Conservation (phyloP, 1,140 invertebrate species). For the Papilio machaon region DNA sequence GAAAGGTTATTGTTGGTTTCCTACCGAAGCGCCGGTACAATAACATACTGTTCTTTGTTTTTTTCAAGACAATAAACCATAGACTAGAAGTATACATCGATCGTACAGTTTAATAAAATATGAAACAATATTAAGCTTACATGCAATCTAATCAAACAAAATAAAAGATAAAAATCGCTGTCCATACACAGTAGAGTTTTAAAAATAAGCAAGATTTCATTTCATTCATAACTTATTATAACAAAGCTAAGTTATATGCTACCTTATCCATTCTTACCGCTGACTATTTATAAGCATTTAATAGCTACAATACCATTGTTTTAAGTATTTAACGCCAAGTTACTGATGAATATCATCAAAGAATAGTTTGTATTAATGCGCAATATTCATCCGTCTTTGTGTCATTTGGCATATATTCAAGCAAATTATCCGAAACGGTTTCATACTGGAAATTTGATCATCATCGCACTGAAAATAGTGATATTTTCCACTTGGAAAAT, state of each 20-base stretch:
- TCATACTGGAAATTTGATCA: conserved; percentile 28
- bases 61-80: too few relatives aligned
- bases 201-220: not conserved
- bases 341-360: conserved; percentile 16
- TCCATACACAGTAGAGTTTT: too few relatives aligned
- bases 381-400: conserved; percentile 6
- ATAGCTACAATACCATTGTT: conserved; percentile 10
- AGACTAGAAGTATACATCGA: too few relatives aligned
- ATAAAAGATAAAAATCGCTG: too few relatives aligned
- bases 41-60: too few relatives aligned
- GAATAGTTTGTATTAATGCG: conserved; percentile 23
- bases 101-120: too few relatives aligned
- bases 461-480: conserved; percentile 5
- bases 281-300: conserved; percentile 6
- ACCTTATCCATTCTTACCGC: not conserved
- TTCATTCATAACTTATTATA: not conserved
- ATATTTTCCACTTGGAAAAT: not conserved
- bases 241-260: not conserved
- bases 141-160: too few relatives aligned
- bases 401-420: conserved; percentile 23
- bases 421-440: conserved; percentile 22
- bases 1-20: not conserved
- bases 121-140: too few relatives aligned
- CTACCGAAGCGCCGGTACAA: too few relatives aligned
- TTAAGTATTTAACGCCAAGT: not conserved